Evolutionary conservation across 2,888 invertebrate species (phyloP).

Genomic region (Clostera curtula): DNA sequence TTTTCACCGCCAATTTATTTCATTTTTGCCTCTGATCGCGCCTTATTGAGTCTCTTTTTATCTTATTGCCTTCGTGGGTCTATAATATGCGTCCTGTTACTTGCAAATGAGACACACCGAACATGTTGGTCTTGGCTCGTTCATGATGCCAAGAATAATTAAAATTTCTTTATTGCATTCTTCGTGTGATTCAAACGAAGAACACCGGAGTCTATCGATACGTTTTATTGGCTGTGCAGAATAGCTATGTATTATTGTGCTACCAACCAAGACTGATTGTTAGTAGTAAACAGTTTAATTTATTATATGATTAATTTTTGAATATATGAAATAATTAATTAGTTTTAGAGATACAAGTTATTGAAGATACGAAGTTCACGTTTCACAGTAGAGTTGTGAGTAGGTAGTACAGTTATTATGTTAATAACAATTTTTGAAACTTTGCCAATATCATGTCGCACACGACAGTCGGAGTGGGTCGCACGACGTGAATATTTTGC

Average conservation of each 20-base stretch:
- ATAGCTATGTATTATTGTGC: conserved; percentile 6
- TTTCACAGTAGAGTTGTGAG: conserved; percentile 63
- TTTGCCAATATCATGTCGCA: conserved; percentile 58
- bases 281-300: conserved; percentile 5
- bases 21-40: conserved; percentile 74
- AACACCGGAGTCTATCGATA: conserved; percentile 21
- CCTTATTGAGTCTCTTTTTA: conserved; percentile 73
- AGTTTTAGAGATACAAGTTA: conserved; percentile 48
- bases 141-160: conserved; percentile 67
- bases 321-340: conserved; percentile 46
- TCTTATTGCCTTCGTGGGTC: conserved; percentile 71
- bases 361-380: conserved; percentile 51
- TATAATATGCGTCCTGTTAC: conserved; percentile 71
- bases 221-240: conserved; percentile 14
- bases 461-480: conserved; percentile 39
- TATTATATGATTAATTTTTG: conserved; percentile 33
- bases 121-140: conserved; percentile 57
- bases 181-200: conserved; percentile 24
- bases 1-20: conserved; percentile 74
- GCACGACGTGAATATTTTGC: conserved; percentile 40
- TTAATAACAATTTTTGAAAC: conserved; percentile 62
- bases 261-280: neutral
- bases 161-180: conserved; percentile 41
- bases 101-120: conserved; percentile 72
- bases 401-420: conserved; percentile 54